Evolutionary conservation across 2,888 invertebrate species (phyloP).

Genomic region (Cecidostiba fungosa): DNA sequence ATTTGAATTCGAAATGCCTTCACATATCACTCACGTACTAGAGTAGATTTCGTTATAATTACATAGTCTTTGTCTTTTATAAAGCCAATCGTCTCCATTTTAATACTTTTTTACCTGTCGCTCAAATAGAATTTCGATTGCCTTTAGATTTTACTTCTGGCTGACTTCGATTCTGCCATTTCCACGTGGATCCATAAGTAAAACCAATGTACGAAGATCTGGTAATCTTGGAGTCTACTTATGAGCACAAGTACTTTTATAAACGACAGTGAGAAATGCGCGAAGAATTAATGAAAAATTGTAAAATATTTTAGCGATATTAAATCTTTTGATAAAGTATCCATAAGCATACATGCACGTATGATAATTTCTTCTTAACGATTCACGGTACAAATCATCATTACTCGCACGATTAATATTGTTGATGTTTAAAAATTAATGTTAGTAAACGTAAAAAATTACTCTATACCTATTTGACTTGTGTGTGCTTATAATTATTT

Average conservation of each 20-base stretch:
- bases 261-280: background rate
- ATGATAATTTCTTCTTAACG: background rate
- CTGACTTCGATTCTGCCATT: background rate
- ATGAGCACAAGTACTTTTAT: background rate
- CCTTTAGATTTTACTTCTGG: background rate
- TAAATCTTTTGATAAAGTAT: background rate
- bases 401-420: background rate
- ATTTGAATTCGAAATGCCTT: background rate
- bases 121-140: constrained; percentile 4
- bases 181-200: background rate
- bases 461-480: background rate
- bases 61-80: background rate
- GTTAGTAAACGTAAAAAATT: background rate
- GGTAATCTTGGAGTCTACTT: background rate
- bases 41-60: constrained; percentile 14
- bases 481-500: background rate
- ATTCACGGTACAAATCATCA: no score
- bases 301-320: background rate
- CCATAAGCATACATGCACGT: background rate
- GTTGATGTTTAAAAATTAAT: background rate
- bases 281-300: no score
- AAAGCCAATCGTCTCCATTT: constrained; percentile 8
- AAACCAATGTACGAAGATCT: background rate
- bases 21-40: background rate
- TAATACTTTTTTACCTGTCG: constrained; percentile 24